Base-by-base conservation (phyloP, 2,113 vertebrate species). In the Oreotrochilus melanogaster region DNA sequence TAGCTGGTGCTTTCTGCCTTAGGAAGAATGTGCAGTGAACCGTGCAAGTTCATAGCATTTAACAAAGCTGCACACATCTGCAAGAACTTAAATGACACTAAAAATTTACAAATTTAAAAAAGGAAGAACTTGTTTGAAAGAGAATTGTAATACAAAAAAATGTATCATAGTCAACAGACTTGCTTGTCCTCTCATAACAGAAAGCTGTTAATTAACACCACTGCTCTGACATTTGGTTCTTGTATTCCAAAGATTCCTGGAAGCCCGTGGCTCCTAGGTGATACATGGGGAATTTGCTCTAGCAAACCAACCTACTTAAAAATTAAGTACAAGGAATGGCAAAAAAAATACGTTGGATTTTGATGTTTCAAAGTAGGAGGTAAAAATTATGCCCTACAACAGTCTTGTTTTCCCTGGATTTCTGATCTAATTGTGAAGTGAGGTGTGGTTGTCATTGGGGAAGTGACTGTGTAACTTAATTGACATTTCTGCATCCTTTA, bases 401-500 rank as follows among this genome's bases (percentile, higher is more conserved):
- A 70, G 37, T 58, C 21, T 86, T 70, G 18, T 86, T 94, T 93
- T 95, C 43, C 25, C 78, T 94, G 71, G 78, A 50, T 90, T 86
- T 88, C 75, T 96, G 75, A 95, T 93, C 67, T 73, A 88, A 93
- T 96, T 96, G 93, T 94, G 95, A 93, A 86, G n/a, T 67, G 94
- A 95, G 95, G 90, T 96, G 95, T 93, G 96, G 88, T 78, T 88
- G 82, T 88, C 89, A 51, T 78, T 83, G 86, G 69, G 94, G 95
- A 96, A 96, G 90, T 91, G 94, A 33, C 88, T 95, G 60, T 86
- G 71, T 92, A 80, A 88, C 64, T 86, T 88, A 90, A 93, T 90
- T 94, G 95, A 86, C 92, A 92, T 96, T 95, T 88, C 95, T 95
- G 88, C 90, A 76, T 96, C 90, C 94, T 95, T 86, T 90, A 66